Conservation (phyloP, 2,113 vertebrate genomes). For the Pluvialis apricaria region DNA sequence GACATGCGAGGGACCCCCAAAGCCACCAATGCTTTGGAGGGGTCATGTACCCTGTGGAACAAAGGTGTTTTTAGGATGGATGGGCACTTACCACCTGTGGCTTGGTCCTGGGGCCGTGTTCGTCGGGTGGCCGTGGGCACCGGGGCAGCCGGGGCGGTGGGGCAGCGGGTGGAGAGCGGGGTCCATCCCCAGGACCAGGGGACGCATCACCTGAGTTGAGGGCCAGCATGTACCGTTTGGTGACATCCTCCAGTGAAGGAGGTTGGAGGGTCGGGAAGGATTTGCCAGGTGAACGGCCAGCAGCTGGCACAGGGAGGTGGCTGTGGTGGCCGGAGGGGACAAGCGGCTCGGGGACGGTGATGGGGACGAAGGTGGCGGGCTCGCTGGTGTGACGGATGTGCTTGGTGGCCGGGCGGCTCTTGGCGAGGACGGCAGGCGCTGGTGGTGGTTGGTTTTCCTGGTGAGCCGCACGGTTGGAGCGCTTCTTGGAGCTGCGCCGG, state of each 20-base stretch:
- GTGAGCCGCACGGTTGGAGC: conserved; percentile 76
- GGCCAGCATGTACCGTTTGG: conserved; percentile 85
- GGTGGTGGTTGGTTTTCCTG: conserved; percentile 70
- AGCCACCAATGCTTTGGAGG: not conserved
- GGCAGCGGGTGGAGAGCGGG: conserved; percentile 64
- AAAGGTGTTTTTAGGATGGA: not conserved
- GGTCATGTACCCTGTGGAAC: fast-evolving
- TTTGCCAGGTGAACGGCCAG: conserved; percentile 47
- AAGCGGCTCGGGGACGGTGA: conserved; percentile 72
- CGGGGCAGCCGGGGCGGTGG: conserved; percentile 63
- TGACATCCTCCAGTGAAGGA: conserved; percentile 86
- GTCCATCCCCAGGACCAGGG: conserved; percentile 61
- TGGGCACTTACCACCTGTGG: conserved; percentile 90
- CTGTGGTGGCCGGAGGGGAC: conserved; percentile 49
- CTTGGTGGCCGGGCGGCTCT: conserved; percentile 67
- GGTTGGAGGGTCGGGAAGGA: conserved; percentile 62
- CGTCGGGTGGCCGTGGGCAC: conserved; percentile 65
- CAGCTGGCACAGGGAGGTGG: conserved; percentile 36
- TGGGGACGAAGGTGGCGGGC: conserved; percentile 84
- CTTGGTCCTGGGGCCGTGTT: conserved; percentile 80
- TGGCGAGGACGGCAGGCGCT: conserved; percentile 26
- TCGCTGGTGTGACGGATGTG: conserved; percentile 90
- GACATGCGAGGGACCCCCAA: fast-evolving
- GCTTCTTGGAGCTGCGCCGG: conserved; percentile 85
- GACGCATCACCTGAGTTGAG: conserved; percentile 71